Percentiles rank a stretch among this genome's conserved stretches.
These are phyloP conservation scores for Ameiurus melas DNA, from an alignment of 2,113 vertebrate genomes.

Conservation along the genomic window DNA sequence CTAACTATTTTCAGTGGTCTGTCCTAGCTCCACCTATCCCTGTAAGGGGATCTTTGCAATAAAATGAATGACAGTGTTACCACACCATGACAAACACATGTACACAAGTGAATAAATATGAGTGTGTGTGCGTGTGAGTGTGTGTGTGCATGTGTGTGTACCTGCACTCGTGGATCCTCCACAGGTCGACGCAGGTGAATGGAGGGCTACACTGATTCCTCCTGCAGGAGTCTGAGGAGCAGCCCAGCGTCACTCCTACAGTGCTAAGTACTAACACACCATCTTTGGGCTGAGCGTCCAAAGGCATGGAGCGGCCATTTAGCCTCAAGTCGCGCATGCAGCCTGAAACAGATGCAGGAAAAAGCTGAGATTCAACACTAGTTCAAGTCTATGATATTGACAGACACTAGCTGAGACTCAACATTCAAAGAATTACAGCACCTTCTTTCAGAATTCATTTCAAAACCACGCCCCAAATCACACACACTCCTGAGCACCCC, in stretches of 20 bases:
- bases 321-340: conserved; percentile 85
- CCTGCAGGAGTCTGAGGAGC: conserved; percentile 83
- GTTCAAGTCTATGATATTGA: neutral
- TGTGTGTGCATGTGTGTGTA: conserved; percentile 49
- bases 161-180: conserved; percentile 90
- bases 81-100: neutral
- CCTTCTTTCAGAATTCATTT: neutral
- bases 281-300: conserved; percentile 76
- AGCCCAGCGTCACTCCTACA: conserved; percentile 79
- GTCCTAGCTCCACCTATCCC: neutral
- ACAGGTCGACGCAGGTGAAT: conserved; percentile 84
- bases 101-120: neutral
- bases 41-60: neutral
- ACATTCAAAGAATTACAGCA: neutral
- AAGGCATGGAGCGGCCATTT: conserved; percentile 79
- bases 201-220: conserved; percentile 81
- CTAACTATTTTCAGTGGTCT: neutral
- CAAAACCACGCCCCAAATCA: neutral
- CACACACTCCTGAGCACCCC: neutral
- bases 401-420: neutral
- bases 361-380: neutral
- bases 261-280: conserved; percentile 76
- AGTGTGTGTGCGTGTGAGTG: neutral
- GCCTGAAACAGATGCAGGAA: conserved; percentile 65
- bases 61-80: neutral